phyloP scores from a whole-genome alignment of 2,888 invertebrate genomes.

The Diaprepes abbreviatus region DNA sequence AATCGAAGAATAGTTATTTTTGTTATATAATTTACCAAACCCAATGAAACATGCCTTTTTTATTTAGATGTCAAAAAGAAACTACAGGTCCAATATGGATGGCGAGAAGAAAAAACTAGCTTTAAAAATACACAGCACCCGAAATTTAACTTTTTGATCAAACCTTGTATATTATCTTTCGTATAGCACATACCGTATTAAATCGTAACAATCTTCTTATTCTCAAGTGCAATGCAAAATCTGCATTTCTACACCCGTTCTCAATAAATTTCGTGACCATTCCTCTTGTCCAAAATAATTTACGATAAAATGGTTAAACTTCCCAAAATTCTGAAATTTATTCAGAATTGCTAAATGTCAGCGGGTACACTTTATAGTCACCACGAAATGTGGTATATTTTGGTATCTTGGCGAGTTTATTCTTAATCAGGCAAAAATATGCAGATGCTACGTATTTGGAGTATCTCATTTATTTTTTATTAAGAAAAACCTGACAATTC shows the following conservation, averaged over 20 bases:
- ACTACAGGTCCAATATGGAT: too few relatives aligned
- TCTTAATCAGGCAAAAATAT: slow-evolving; percentile 8
- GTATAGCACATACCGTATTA: too few relatives aligned
- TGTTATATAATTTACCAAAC: too few relatives aligned
- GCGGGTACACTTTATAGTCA: slow-evolving; percentile 21
- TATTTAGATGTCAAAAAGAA: too few relatives aligned
- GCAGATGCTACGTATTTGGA: not conserved
- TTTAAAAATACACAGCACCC: too few relatives aligned
- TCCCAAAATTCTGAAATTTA: slow-evolving; percentile 32
- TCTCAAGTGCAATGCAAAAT: not conserved
- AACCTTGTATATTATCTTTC: too few relatives aligned
- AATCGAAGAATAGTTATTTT: too few relatives aligned
- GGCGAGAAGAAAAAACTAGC: too few relatives aligned
- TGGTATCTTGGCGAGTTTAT: not conserved
- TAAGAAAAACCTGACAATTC: not conserved
- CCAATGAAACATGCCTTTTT: too few relatives aligned
- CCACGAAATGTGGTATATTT: slow-evolving; percentile 1
- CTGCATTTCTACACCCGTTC: slow-evolving; percentile 10
- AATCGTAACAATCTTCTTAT: too few relatives aligned
- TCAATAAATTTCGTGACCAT: not conserved
- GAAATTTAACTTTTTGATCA: too few relatives aligned
- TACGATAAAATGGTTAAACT: slow-evolving; percentile 19
- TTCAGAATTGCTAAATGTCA: slow-evolving; percentile 7
- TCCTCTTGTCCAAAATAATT: slow-evolving; percentile 9
- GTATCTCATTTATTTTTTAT: not conserved